Evolutionary conservation across 2,797 vertebrate genomes (phyloP).

Genomic region (Tadarida brasiliensis): DNA sequence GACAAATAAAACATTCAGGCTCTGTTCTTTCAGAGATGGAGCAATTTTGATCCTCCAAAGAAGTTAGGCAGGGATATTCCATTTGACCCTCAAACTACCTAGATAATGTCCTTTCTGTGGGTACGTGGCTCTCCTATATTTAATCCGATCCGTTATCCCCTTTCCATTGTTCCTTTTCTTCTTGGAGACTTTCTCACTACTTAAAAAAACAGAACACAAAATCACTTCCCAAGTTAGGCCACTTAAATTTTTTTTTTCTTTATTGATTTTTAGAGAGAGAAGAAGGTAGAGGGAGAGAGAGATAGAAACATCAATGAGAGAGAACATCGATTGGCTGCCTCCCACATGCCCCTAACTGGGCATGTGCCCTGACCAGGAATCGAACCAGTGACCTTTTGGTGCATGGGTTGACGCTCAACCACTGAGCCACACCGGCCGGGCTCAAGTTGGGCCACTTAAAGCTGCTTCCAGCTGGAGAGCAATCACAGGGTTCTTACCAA

Average conservation of each 20-base stretch:
- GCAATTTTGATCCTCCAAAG: background rate
- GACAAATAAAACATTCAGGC: background rate
- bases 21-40: background rate
- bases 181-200: background rate
- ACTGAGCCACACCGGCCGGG: too few relatives aligned
- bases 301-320: too few relatives aligned
- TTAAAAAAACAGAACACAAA: constrained; percentile 1
- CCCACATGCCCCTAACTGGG: too few relatives aligned
- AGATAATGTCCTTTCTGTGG: background rate
- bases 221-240: constrained; percentile 40
- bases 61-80: background rate
- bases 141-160: background rate
- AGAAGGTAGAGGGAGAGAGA: too few relatives aligned
- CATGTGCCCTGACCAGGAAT: too few relatives aligned
- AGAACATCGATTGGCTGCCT: too few relatives aligned
- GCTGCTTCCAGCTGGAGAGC: background rate
- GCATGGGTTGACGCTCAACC: too few relatives aligned
- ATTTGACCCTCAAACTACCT: background rate
- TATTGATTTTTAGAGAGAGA: too few relatives aligned
- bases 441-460: constrained; percentile 22
- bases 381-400: too few relatives aligned
- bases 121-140: background rate
- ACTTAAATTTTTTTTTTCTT: background rate
- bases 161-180: background rate
- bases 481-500: background rate